These are phyloP conservation scores for Lymantria dispar DNA, from an alignment of 2,888 invertebrate genomes.

Conservation along the genomic window DNA sequence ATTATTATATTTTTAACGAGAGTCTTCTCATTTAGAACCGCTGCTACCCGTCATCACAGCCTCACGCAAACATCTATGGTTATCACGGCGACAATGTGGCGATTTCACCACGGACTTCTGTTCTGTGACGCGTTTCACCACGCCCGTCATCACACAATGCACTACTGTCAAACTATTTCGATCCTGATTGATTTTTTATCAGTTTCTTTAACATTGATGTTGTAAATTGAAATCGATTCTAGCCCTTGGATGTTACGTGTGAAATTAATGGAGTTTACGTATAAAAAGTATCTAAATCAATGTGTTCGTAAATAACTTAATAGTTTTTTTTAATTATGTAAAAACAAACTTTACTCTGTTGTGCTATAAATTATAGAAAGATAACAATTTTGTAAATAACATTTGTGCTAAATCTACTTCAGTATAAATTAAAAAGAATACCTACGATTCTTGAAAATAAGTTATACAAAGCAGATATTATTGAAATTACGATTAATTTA, in stretches of 20 bases:
- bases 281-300: slow-evolving; percentile 1
- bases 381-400: no score
- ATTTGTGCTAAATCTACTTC: no score
- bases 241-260: slow-evolving; percentile 53
- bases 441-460: no score
- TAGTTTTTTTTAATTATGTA: no score
- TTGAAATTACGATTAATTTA: no score
- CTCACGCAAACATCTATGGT: slow-evolving; percentile 52
- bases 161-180: slow-evolving; percentile 65
- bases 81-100: slow-evolving; percentile 64
- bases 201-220: slow-evolving; percentile 51
- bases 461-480: no score
- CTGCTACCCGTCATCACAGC: slow-evolving; percentile 41
- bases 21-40: slow-evolving; percentile 43
- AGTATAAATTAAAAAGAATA: no score
- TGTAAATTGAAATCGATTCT: slow-evolving; percentile 71
- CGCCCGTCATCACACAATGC: slow-evolving; percentile 70
- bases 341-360: no score
- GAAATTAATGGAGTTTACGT: slow-evolving; percentile 43
- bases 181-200: slow-evolving; percentile 79
- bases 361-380: no score
- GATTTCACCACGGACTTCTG: slow-evolving; percentile 64
- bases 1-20: not conserved
- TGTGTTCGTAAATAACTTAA: slow-evolving; percentile 31
- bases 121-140: slow-evolving; percentile 65